phyloP scores from a whole-genome alignment of 2,888 invertebrate genomes.

The Ischnura elegans region DNA sequence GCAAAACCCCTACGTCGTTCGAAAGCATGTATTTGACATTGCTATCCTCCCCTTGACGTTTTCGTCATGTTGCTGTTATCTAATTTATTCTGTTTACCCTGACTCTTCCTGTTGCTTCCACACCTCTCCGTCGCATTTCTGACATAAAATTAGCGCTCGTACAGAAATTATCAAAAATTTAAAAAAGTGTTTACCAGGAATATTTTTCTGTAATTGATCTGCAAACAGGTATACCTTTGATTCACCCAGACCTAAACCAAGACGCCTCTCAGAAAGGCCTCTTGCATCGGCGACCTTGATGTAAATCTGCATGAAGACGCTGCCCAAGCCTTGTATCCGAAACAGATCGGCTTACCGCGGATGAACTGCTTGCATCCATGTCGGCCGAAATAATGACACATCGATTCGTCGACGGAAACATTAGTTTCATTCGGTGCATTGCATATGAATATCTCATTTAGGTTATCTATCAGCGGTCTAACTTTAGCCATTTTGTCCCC shows the following conservation, averaged over 20 bases:
- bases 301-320: not conserved
- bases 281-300: not conserved
- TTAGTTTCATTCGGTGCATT: not conserved
- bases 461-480: not conserved
- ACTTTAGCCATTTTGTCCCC: not conserved
- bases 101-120: not conserved
- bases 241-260: not conserved
- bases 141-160: not conserved
- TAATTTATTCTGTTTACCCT: not conserved
- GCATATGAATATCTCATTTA: not conserved
- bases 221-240: not conserved
- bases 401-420: not conserved
- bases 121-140: not conserved
- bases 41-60: not conserved
- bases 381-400: not conserved
- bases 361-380: not conserved
- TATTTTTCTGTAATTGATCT: not conserved
- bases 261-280: not conserved
- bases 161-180: not conserved
- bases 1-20: not conserved
- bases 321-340: not conserved
- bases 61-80: not conserved
- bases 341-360: not conserved
- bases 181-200: not conserved
- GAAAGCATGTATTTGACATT: not conserved